Percentiles rank a stretch among this genome's conserved stretches.
These are phyloP conservation scores for Esox masquinongy DNA, from an alignment of 2,797 vertebrate genomes.

Conservation along the genomic window DNA sequence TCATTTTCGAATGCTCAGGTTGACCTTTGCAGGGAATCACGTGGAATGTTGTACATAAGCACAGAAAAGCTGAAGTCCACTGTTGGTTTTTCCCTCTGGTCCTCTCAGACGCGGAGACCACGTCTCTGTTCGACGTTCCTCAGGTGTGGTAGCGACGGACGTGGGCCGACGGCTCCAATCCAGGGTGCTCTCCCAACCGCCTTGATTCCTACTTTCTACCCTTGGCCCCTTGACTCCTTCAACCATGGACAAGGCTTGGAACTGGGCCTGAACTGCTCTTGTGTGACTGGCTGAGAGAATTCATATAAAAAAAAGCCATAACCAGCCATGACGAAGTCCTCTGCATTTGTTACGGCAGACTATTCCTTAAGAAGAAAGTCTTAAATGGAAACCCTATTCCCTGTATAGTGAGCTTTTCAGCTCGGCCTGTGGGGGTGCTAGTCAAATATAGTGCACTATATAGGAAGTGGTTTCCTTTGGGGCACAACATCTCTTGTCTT, in stretches of 20 bases:
- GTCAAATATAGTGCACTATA: not conserved
- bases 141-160: conserved; percentile 74
- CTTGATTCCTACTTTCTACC: conserved; percentile 2
- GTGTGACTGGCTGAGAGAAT: conserved; percentile 42
- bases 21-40: too few species aligned
- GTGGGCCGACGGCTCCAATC: not conserved
- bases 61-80: too few species aligned
- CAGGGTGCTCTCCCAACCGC: conserved; percentile 9
- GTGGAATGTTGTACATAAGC: too few species aligned
- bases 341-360: conserved; percentile 45
- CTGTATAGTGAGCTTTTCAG: not conserved
- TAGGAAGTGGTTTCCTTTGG: not conserved
- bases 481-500: not conserved
- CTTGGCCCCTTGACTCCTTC: conserved; percentile 16
- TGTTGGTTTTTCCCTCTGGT: not conserved
- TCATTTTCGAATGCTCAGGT: too few species aligned
- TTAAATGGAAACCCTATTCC: not conserved
- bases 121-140: conserved; percentile 74
- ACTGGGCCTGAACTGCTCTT: conserved; percentile 34
- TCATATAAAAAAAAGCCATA: conserved; percentile 65
- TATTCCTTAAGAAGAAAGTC: conserved; percentile 29
- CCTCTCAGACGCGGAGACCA: conserved; percentile 43
- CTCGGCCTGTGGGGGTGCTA: not conserved
- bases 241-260: conserved; percentile 39
- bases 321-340: conserved; percentile 59